A percentile compares a stretch with the other conserved stretches of the same genome.
These are phyloP conservation scores for Loriculus beryllinus DNA, from an alignment of 2,797 vertebrate species.

Conservation along the genomic window DNA sequence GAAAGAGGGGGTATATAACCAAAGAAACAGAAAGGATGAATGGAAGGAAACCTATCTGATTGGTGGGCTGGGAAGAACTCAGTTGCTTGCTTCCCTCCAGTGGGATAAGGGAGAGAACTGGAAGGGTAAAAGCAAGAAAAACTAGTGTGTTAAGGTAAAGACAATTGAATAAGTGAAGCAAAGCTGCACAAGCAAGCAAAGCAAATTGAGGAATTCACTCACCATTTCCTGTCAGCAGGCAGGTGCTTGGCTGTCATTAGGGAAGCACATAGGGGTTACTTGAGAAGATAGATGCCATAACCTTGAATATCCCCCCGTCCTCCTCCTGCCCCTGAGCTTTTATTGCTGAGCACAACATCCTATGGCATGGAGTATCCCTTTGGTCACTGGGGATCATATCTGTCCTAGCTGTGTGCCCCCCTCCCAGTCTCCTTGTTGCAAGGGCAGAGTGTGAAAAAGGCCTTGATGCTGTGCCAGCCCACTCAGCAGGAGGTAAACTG, in stretches of 20 bases:
- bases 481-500: neutral
- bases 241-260: neutral
- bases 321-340: neutral
- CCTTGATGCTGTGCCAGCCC: neutral
- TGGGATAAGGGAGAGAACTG: neutral
- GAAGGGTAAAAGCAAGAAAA: neutral
- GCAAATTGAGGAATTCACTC: neutral
- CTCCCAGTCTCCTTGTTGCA: fast-evolving
- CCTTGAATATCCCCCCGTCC: neutral
- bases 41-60: too few relatives aligned
- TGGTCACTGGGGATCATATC: neutral
- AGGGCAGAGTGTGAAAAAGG: neutral
- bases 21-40: neutral
- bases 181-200: neutral
- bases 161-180: neutral
- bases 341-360: neutral
- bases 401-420: neutral
- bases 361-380: neutral
- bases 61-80: neutral
- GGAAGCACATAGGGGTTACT: neutral
- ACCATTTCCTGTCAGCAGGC: neutral
- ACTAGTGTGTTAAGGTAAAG: neutral
- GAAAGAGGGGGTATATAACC: neutral
- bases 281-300: neutral
- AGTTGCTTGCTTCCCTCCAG: fast-evolving